Base-by-base conservation (phyloP, 2,113 vertebrate genomes). In the Lophius piscatorius region DNA sequence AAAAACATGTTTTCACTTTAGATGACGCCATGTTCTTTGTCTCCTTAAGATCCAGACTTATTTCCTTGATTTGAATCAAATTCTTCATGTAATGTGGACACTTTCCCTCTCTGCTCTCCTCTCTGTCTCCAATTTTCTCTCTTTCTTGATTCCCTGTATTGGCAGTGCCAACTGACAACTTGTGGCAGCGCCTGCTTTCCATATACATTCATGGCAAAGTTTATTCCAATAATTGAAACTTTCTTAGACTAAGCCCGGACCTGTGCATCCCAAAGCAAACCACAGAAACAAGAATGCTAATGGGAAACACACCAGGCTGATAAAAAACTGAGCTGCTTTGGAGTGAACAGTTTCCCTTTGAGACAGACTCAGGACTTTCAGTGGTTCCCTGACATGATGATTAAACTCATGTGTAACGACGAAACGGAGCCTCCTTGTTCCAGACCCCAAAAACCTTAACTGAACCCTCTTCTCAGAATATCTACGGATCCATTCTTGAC, bases 331-430 rank as follows among this genome's bases (percentile, higher is more conserved):
- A 76, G 52, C 60, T 47, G 72, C 73, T 81, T 60, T 13, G 38
- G 47, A 67, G 63, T 36, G n/a, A 70, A 63, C 54, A 42, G 70
- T 46, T 68, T 69, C 76, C 68, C 66, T 14, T 74, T 73, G 59
- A 82, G 75, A 84, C 16, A 29, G 54, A 52, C 61, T 80, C 57
- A 71, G 78, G 74, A 78, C 63, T 74, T 63, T 56, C 81, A 61
- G 63, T 57, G 76, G 80, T 81, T 85, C 72, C 64, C 64, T 74
- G 62, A 88, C 83, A 80, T 82, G 65, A 67, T 88, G 82, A 90
- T 84, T 86, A 84, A 90, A 88, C 78, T 84, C 81, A 90, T 87
- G 71, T 89, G 84, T 76, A 70, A 68, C 51, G 38, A 64, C 31
- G 38, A 83, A 81, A 83, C 4, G 52, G 66, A 76, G 76, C 75